Evolutionary conservation across 2,888 invertebrate species (phyloP).

Genomic region (Rhogogaster chlorosoma): DNA sequence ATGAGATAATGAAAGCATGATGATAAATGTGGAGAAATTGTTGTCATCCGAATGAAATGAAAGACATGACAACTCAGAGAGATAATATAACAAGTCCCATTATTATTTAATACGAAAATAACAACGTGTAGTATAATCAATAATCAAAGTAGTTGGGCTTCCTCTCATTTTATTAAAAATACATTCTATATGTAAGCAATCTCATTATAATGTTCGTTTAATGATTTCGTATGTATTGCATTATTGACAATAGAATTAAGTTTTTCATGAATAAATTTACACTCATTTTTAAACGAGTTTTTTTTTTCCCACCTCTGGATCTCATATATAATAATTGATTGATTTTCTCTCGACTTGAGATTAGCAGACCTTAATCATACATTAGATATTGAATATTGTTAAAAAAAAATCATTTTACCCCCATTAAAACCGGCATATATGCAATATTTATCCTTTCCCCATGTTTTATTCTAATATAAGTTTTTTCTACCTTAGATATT

Average conservation of each 20-base stretch:
- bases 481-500: neutral
- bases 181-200: neutral
- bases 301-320: neutral
- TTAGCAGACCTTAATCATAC: constrained; percentile 31
- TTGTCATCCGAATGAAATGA: neutral
- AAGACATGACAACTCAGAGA: neutral
- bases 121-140: neutral
- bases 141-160: no score
- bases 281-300: neutral
- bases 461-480: neutral
- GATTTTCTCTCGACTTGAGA: neutral
- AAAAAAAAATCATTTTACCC: neutral
- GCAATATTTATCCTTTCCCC: neutral
- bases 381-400: neutral
- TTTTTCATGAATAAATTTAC: neutral
- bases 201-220: neutral
- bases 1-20: neutral
- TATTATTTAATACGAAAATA: neutral
- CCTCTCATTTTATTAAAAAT: neutral
- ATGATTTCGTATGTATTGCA: no score
- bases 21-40: neutral
- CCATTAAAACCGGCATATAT: neutral
- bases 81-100: neutral
- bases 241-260: no score
- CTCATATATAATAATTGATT: neutral